Percentiles rank a stretch among this genome's conserved stretches.
Conservation (phyloP, 2,797 vertebrate genomes). For the Xenopus petersii region DNA sequence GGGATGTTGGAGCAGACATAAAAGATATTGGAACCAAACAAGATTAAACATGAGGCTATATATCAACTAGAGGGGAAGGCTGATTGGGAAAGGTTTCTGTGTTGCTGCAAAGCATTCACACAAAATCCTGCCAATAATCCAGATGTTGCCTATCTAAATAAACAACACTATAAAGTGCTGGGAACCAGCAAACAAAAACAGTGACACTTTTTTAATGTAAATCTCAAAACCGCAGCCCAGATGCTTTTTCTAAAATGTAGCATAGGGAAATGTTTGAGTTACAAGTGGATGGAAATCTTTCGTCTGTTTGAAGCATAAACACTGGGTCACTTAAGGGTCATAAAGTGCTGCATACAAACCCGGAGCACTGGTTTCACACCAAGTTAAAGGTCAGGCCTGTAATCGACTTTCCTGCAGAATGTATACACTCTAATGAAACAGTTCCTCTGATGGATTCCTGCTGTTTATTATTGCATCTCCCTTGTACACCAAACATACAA, state of each 20-base stretch:
- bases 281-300: conserved; percentile 51
- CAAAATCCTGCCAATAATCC: conserved; percentile 30
- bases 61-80: not conserved
- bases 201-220: conserved; percentile 49
- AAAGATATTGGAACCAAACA: not conserved
- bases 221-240: conserved; percentile 49
- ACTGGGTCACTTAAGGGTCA: conserved; percentile 53
- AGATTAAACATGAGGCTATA: not conserved
- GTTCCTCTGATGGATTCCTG: conserved; percentile 59
- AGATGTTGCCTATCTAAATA: conserved; percentile 50
- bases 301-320: conserved; percentile 60
- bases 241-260: conserved; percentile 42
- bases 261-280: conserved; percentile 57
- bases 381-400: conserved; percentile 62
- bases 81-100: conserved; percentile 7
- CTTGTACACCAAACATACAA: conserved; percentile 56
- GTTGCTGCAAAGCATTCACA: conserved; percentile 23
- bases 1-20: too few species aligned
- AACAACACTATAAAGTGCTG: conserved; percentile 54
- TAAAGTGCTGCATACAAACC: conserved; percentile 50
- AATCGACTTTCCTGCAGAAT: conserved; percentile 65
- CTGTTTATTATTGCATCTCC: conserved; percentile 67
- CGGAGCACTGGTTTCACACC: conserved; percentile 60
- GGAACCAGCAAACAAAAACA: conserved; percentile 49
- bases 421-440: conserved; percentile 69